phyloP scores from a whole-genome alignment of 2,888 invertebrate species.

The Cephus pygmeus region DNA sequence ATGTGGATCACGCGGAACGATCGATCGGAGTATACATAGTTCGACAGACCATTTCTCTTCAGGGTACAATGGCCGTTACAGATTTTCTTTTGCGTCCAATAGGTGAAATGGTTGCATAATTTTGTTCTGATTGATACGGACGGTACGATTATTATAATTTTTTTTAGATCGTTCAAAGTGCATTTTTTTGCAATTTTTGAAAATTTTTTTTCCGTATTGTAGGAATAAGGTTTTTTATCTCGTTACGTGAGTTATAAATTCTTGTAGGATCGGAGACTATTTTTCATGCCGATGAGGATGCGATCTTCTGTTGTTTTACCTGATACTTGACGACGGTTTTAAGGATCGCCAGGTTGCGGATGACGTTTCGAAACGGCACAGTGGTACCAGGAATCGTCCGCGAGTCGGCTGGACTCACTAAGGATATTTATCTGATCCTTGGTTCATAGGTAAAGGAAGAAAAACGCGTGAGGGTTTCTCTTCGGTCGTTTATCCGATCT shows the following conservation, averaged over 20 bases:
- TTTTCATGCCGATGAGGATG: slow-evolving; percentile 27
- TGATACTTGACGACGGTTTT: slow-evolving; percentile 29
- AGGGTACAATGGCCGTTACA: slow-evolving; percentile 23
- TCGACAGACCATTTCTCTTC: slow-evolving; percentile 18
- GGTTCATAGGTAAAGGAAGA: slow-evolving; percentile 42
- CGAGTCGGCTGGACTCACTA: slow-evolving; percentile 9
- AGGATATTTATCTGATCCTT: slow-evolving; percentile 49
- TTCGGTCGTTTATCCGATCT: slow-evolving; percentile 45
- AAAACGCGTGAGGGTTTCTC: not conserved
- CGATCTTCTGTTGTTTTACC: slow-evolving; percentile 25
- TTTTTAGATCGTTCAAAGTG: not conserved
- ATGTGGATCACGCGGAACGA: slow-evolving; percentile 17
- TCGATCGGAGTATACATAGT: not conserved
- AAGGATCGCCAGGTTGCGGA: slow-evolving; percentile 22
- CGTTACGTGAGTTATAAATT: not conserved
- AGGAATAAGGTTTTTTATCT: not conserved
- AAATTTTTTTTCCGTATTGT: not conserved
- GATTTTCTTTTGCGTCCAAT: slow-evolving; percentile 10
- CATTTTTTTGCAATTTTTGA: not conserved
- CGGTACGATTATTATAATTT: not conserved
- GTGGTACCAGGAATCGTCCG: slow-evolving; percentile 15
- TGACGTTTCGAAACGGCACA: slow-evolving; percentile 19
- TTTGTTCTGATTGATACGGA: not conserved
- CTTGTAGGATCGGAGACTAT: slow-evolving; percentile 17
- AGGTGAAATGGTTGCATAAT: not conserved